phyloP scores from a whole-genome alignment of 2,113 vertebrate genomes.

The Cebidichthys violaceus region DNA sequence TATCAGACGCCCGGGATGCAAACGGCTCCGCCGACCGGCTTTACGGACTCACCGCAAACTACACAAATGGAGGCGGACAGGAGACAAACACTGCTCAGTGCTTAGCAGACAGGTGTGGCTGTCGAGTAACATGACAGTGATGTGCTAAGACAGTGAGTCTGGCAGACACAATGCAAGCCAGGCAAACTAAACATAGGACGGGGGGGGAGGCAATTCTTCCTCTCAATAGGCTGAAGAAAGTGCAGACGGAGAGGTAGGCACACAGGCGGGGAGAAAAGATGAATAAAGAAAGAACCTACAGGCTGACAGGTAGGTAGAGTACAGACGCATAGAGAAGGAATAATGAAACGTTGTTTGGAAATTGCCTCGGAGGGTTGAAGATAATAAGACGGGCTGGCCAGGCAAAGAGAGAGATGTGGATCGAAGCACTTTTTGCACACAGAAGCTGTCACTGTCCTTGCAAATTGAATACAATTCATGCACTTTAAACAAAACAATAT shows the following conservation, averaged over 20 bases:
- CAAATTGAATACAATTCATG: neutral
- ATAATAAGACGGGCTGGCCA: conserved; percentile 52
- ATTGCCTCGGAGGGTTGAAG: conserved; percentile 45
- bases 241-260: conserved; percentile 19
- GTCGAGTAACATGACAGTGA: conserved; percentile 52
- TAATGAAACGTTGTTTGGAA: conserved; percentile 55
- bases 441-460: neutral
- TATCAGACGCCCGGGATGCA: conserved; percentile 52
- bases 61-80: conserved; percentile 60
- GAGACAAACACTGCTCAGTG: conserved; percentile 50
- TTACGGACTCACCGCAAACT: conserved; percentile 38
- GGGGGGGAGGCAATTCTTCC: conserved; percentile 34
- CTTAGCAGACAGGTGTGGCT: conserved; percentile 73
- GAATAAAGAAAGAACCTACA: conserved; percentile 2
- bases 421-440: neutral
- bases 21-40: conserved; percentile 23
- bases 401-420: conserved; percentile 25
- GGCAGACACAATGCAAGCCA: conserved; percentile 61
- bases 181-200: conserved; percentile 49
- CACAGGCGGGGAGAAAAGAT: neutral
- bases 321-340: conserved; percentile 20
- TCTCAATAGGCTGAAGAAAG: neutral
- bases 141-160: conserved; percentile 56
- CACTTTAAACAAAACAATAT: neutral
- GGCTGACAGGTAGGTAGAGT: conserved; percentile 29